Base-by-base conservation (phyloP, 2,888 invertebrate genomes). In the Ophion ellenae region DNA sequence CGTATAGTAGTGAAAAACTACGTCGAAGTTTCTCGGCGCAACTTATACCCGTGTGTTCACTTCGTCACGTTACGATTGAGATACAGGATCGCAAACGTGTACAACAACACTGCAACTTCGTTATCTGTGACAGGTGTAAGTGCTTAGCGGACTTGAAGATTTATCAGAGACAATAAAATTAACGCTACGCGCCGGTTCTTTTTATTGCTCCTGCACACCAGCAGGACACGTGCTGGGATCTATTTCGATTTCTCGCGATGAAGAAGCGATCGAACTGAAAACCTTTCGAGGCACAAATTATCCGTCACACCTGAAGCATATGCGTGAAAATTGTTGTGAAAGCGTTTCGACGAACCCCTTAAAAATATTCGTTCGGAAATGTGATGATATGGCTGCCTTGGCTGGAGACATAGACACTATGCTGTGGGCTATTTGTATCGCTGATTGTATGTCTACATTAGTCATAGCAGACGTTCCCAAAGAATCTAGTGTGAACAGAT, bases 71-170 rank as follows among this genome's bases (percentile, higher is more conserved):
- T 17, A 59, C 20, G 32, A 73, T 63, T 67, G 74, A 61, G 20
- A 81, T 20, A 53, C 17, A 59, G 73, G 11, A 74, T 57, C 40
- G 73, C 80, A 40, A 81, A 61, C 40, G 69, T 36, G 77, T 47
- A 74, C 59, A 75, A 24, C 63, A 69, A 61, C 20, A 24, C 59
- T 78, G 77, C 82, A 81, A n/a, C 45, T 64, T 78, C 83, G 83
- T 87, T 87, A 87, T 87, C 87, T 81, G 57, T 78, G 83, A 85
- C 85, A 87, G 87, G 85, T 87, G 87, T 81, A 83, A 81, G 66
- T 63, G 81, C 83, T 86, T 78, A 83, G 78, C 74, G 84, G 61
- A 69, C 74, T 73, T 20, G 78, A 47, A 59, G 66, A 73, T 83
- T 87, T 87, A 85, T 87, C 83, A 67, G 83, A 40, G 83, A 80